A percentile compares a stretch with the other conserved stretches of the same genome.
Evolutionary conservation across 2,888 invertebrate genomes (phyloP).

Genomic region (Acanthosepion lycidas): DNA sequence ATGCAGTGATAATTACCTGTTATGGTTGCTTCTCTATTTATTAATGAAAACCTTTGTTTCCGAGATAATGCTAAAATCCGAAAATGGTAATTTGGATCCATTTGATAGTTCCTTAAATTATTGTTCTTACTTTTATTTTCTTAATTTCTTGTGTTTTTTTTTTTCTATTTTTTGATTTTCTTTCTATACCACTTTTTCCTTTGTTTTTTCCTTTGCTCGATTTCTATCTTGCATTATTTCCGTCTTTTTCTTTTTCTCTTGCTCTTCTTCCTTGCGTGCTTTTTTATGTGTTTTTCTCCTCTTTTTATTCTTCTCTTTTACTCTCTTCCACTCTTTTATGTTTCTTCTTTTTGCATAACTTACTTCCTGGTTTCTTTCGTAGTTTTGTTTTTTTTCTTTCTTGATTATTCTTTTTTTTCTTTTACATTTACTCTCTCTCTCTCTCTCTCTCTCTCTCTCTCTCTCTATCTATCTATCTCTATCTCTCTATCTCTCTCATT

Average conservation of each 20-base stretch:
- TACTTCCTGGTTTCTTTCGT: too few relatives aligned
- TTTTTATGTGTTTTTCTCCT: too few relatives aligned
- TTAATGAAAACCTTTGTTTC: slow-evolving; percentile 18
- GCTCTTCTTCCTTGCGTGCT: too few relatives aligned
- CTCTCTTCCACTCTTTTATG: too few relatives aligned
- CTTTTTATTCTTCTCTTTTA: too few relatives aligned
- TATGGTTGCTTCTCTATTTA: background rate
- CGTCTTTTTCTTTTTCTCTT: too few relatives aligned
- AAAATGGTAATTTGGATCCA: background rate
- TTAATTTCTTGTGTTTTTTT: background rate
- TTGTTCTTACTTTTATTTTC: background rate
- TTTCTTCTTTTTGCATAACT: too few relatives aligned
- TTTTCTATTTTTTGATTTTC: background rate
- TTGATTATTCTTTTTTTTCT: background rate
- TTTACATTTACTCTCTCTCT: background rate
- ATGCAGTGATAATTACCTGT: background rate
- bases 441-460: background rate
- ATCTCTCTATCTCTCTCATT: background rate
- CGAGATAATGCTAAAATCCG: background rate
- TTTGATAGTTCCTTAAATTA: background rate
- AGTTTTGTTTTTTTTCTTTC: background rate
- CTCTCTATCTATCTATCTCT: too few relatives aligned
- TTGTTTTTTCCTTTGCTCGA: too few relatives aligned
- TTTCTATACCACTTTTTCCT: too few relatives aligned
- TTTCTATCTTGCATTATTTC: too few relatives aligned